Evolutionary conservation across 2,113 vertebrate genomes (phyloP).

Genomic region (Clarias macrocephalus): DNA sequence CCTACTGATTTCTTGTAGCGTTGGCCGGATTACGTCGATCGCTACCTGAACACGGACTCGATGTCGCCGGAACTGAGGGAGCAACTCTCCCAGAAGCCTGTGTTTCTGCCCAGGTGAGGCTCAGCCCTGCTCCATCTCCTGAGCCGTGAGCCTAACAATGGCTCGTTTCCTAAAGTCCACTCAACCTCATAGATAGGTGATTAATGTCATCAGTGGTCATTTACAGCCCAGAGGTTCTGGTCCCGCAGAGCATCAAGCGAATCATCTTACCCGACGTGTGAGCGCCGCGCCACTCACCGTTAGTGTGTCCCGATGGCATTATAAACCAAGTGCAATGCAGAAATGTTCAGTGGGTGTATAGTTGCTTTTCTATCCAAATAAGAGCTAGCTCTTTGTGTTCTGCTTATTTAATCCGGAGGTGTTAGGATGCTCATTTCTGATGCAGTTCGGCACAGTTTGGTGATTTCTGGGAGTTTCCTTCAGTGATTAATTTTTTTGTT

Average conservation of each 20-base stretch:
- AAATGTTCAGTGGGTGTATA: conserved; percentile 33
- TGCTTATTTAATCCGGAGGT: conserved; percentile 29
- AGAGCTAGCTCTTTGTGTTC: conserved; percentile 33
- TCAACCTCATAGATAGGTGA: conserved; percentile 31
- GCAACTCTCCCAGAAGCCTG: conserved; percentile 96
- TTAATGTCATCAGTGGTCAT: conserved; percentile 9
- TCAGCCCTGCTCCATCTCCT: conserved; percentile 49
- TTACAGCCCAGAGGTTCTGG: conserved; percentile 16
- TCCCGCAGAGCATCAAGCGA: conserved; percentile 16
- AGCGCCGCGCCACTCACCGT: not conserved
- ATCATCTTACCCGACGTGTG: conserved; percentile 5
- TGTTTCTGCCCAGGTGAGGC: conserved; percentile 96
- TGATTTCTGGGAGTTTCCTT: not conserved
- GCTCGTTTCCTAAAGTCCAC: conserved; percentile 40
- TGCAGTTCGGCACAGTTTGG: conserved; percentile 23
- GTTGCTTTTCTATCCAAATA: conserved; percentile 22
- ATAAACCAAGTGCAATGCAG: conserved; percentile 24
- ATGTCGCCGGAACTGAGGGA: conserved; percentile 95
- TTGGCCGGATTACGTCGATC: conserved; percentile 95
- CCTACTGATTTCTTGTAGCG: conserved; percentile 70
- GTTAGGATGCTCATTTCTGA: conserved; percentile 45
- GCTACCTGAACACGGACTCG: conserved; percentile 94
- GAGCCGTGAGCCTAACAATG: conserved; percentile 45
- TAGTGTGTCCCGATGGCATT: not conserved
- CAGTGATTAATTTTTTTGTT: not conserved